Percentiles rank a stretch among this genome's conserved stretches.
phyloP scores from a whole-genome alignment of 2,113 vertebrate species.

The Ivindomyrus marchei region DNA sequence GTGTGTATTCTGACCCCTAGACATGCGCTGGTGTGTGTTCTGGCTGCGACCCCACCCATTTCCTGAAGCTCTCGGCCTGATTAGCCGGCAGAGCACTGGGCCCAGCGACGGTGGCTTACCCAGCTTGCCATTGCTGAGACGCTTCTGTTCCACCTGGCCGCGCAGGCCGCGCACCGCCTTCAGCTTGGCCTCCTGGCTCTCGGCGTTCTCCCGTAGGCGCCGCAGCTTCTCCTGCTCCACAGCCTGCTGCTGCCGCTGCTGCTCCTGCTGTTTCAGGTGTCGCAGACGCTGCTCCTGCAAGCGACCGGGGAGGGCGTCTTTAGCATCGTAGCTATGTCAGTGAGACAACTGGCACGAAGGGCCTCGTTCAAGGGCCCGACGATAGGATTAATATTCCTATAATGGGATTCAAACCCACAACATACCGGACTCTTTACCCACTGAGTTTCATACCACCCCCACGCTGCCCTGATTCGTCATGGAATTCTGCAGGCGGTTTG shows the following conservation, averaged over 20 bases:
- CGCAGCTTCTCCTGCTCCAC: conserved; percentile 89
- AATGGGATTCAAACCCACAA: background rate
- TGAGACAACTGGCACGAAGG: background rate
- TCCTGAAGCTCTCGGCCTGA: background rate
- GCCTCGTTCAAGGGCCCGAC: background rate
- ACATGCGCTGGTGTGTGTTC: background rate
- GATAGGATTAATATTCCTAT: background rate
- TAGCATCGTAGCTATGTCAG: background rate
- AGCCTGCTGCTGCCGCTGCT: conserved; percentile 80
- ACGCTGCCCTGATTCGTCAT: background rate
- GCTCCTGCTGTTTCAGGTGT: conserved; percentile 85
- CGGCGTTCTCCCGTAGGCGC: conserved; percentile 80
- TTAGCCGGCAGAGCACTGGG: background rate
- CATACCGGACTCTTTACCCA: background rate
- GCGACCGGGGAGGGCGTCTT: background rate
- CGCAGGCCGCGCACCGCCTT: conserved; percentile 87
- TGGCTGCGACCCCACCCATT: background rate
- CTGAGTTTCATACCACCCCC: background rate
- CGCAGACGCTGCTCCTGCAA: conserved; percentile 84
- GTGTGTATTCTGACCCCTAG: too few relatives aligned
- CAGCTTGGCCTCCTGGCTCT: conserved; percentile 89
- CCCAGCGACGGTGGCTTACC: conserved; percentile 57
- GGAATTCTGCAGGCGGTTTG: background rate
- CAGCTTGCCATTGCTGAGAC: conserved; percentile 87
- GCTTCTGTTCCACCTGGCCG: conserved; percentile 93